Evolutionary conservation across 2,113 vertebrate species (phyloP).

Genomic region (Petrocephalus microphthalmus): DNA sequence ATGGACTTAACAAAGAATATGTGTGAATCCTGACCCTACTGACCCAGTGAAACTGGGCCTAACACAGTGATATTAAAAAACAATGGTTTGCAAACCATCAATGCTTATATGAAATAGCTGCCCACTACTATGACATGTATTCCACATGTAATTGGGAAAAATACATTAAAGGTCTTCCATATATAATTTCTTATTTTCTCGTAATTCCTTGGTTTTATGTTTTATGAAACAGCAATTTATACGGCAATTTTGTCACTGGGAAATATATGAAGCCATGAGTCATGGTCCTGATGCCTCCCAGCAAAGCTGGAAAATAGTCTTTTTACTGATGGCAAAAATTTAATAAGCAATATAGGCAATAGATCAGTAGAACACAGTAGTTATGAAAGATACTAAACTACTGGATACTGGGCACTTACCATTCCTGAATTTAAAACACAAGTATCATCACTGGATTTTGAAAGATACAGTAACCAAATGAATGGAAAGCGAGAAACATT

Average conservation of each 20-base stretch:
- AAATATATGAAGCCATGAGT: not conserved
- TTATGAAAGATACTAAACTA: not conserved
- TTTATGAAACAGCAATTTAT: not conserved
- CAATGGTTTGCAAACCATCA: not conserved
- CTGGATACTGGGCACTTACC: not conserved
- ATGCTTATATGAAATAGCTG: not conserved
- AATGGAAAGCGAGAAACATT: not conserved
- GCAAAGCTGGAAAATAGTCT: not conserved
- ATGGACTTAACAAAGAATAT: slow-evolving; percentile 3
- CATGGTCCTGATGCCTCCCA: not conserved
- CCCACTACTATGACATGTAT: not conserved
- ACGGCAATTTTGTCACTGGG: too few relatives aligned
- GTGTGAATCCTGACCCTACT: not conserved
- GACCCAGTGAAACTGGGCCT: not conserved
- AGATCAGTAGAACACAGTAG: not conserved
- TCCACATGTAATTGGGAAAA: not conserved
- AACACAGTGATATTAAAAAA: not conserved
- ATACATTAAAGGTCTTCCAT: not conserved
- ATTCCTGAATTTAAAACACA: not conserved
- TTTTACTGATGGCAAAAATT: not conserved
- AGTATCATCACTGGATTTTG: not conserved
- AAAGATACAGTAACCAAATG: not conserved
- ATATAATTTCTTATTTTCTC: not conserved
- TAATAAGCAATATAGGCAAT: not conserved
- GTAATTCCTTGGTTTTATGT: not conserved